Evolutionary conservation across 2,113 vertebrate species (phyloP).

Genomic region (Arothron firmamentum): DNA sequence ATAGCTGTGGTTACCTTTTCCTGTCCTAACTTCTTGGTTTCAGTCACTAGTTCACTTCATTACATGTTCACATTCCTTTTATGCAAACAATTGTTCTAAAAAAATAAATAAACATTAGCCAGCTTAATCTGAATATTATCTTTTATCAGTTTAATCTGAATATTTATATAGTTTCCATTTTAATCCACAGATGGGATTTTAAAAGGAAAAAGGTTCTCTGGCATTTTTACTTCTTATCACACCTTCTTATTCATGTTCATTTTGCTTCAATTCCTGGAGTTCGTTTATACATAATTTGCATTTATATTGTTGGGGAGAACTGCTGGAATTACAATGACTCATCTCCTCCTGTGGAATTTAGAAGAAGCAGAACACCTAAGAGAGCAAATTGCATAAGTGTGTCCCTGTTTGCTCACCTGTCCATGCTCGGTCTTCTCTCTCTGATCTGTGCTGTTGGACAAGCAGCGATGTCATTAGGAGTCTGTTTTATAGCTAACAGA

Average conservation of each 20-base stretch:
- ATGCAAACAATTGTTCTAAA: not conserved
- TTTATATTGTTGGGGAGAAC: constrained; percentile 64
- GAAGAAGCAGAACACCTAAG: constrained; percentile 15
- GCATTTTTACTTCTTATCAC: constrained; percentile 38
- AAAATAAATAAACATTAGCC: not conserved
- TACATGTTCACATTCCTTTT: constrained; percentile 9
- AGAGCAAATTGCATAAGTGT: not conserved
- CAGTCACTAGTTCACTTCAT: not conserved
- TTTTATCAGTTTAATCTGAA: constrained; percentile 17
- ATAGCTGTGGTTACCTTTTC: too few relatives aligned
- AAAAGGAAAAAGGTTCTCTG: constrained; percentile 31
- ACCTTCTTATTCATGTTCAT: constrained; percentile 37
- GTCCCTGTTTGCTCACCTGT: constrained; percentile 13
- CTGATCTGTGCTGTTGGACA: constrained; percentile 15
- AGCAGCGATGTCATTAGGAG: constrained; percentile 13
- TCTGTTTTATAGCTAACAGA: constrained; percentile 48
- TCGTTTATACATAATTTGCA: constrained; percentile 65
- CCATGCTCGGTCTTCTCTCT: constrained; percentile 4
- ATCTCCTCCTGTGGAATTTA: constrained; percentile 23
- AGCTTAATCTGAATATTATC: constrained; percentile 1
- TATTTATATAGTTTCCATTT: constrained; percentile 18
- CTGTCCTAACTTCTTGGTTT: not conserved
- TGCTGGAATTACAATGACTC: constrained; percentile 55
- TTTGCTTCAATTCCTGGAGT: constrained; percentile 35
- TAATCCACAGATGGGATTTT: constrained; percentile 9